Percentiles rank a stretch among this genome's conserved stretches.
Conservation (phyloP, 2,797 vertebrate genomes). For the Graptemys geographica region DNA sequence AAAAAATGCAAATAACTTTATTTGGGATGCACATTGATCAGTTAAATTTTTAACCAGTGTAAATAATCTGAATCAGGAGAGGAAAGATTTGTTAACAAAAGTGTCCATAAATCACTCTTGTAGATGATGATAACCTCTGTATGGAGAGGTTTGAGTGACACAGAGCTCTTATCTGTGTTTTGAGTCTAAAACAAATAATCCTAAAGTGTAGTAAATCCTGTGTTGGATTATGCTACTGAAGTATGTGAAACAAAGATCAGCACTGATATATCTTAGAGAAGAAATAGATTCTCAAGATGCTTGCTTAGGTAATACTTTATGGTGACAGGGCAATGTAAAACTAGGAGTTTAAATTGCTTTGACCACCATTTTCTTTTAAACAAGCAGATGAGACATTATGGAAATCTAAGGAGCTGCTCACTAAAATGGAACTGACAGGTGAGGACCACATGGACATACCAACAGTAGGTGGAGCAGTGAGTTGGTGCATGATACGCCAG, state of each 20-base stretch:
- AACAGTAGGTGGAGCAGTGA: background rate
- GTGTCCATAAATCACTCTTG: rapidly evolving
- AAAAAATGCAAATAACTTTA: background rate
- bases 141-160: background rate
- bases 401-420: background rate
- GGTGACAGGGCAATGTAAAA: constrained; percentile 1
- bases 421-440: constrained; percentile 67
- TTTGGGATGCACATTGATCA: background rate
- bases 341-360: background rate
- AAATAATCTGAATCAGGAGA: background rate
- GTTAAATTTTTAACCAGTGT: background rate
- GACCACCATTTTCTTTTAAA: background rate
- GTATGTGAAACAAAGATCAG: background rate
- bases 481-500: constrained; percentile 45
- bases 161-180: constrained; percentile 29
- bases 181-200: constrained; percentile 24
- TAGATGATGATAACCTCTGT: background rate
- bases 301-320: background rate
- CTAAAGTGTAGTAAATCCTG: constrained; percentile 46
- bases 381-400: background rate
- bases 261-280: rapidly evolving
- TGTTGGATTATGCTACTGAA: constrained; percentile 28
- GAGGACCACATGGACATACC: constrained; percentile 71
- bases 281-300: background rate
- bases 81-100: background rate